Conservation (phyloP, 2,797 vertebrate species). For the Eospalax fontanierii region DNA sequence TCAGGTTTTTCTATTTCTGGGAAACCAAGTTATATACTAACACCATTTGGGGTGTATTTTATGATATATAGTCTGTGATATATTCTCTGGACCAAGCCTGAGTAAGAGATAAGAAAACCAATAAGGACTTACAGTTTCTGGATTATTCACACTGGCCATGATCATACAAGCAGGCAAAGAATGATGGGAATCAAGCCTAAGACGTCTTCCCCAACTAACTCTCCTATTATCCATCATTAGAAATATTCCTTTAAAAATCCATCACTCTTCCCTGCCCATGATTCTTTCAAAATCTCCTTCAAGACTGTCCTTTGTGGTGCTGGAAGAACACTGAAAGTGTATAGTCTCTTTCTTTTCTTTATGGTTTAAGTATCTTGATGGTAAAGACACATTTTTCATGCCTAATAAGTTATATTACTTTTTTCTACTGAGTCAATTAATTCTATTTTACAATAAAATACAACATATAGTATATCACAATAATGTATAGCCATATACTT, state of each 20-base stretch:
- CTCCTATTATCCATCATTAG: neutral
- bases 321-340: neutral
- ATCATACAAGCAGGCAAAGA: neutral
- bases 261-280: neutral
- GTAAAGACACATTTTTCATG: slow-evolving; percentile 40
- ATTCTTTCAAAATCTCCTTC: slow-evolving; percentile 33
- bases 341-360: neutral
- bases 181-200: neutral
- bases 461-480: neutral
- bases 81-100: slow-evolving; percentile 11
- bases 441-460: slow-evolving; percentile 40
- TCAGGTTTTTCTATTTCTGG: slow-evolving; percentile 38
- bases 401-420: slow-evolving; percentile 23
- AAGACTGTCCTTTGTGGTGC: neutral
- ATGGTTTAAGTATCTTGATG: neutral
- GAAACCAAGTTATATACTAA: slow-evolving; percentile 26
- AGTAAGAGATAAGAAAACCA: slow-evolving; percentile 20
- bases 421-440: slow-evolving; percentile 14
- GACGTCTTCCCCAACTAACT: slow-evolving; percentile 3
- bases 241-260: slow-evolving; percentile 1
- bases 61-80: slow-evolving; percentile 15
- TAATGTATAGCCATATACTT: neutral
- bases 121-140: neutral
- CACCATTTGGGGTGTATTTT: slow-evolving; percentile 43
- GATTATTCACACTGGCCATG: neutral